Conservation (phyloP, 53 echinoderm and acorn worm genomes). For the Crossaster papposus region DNA sequence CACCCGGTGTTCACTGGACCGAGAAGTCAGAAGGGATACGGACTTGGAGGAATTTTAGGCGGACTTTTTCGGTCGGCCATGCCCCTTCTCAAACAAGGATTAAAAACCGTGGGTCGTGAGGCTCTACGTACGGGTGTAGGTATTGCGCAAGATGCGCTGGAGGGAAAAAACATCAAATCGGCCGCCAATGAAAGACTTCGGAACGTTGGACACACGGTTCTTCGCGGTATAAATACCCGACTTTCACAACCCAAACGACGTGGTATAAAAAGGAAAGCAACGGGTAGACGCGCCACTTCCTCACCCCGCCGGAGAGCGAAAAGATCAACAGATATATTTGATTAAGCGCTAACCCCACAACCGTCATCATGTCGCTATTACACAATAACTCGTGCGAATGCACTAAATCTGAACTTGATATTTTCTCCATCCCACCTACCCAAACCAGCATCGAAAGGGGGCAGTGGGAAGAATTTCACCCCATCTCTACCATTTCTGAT, state of each 20-base stretch:
- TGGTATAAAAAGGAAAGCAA: slow-evolving; percentile 64
- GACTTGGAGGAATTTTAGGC: slow-evolving; percentile 47
- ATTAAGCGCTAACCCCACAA: background rate
- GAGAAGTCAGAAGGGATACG: slow-evolving; percentile 33
- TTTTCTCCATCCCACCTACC: slow-evolving; percentile 71
- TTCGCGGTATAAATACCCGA: background rate
- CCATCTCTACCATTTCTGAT: slow-evolving; percentile 59
- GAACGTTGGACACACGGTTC: slow-evolving; percentile 43
- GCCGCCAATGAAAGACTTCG: slow-evolving; percentile 17
- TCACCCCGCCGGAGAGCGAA: slow-evolving; percentile 21
- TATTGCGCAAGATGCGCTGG: slow-evolving; percentile 56
- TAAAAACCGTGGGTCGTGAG: slow-evolving; percentile 41
- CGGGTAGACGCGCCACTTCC: slow-evolving; percentile 14
- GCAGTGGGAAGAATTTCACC: slow-evolving; percentile 70
- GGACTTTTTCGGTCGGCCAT: slow-evolving; percentile 49
- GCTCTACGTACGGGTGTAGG: slow-evolving; percentile 62
- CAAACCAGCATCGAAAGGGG: slow-evolving; percentile 71
- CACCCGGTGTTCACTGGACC: slow-evolving; percentile 58
- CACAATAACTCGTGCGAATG: slow-evolving; percentile 81
- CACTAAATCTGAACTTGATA: slow-evolving; percentile 73
- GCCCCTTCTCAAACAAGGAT: slow-evolving; percentile 57
- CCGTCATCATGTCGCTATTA: slow-evolving; percentile 72
- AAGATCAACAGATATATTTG: slow-evolving; percentile 55
- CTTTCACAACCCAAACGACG: background rate
- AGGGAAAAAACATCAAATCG: slow-evolving; percentile 49